phyloP scores from a whole-genome alignment of 2,888 invertebrate genomes.

The Choreutis nemorana region DNA sequence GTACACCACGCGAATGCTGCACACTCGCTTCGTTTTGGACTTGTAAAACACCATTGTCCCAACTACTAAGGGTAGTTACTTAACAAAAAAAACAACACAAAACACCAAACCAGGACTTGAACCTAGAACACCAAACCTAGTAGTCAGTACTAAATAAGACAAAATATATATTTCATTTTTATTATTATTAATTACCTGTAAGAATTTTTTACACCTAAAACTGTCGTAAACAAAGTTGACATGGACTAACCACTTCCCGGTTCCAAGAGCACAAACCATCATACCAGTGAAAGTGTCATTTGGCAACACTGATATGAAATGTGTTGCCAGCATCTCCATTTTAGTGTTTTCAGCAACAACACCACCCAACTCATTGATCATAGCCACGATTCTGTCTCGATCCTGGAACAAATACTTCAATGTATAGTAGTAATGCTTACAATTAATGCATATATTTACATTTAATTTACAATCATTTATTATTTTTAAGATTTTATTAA shows the following conservation, averaged over 20 bases:
- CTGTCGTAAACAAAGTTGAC: conserved; percentile 53
- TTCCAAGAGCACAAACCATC: conserved; percentile 57
- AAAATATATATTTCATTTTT: no score
- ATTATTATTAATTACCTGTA: no score
- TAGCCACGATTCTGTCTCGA: conserved; percentile 42
- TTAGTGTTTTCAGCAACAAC: conserved; percentile 58
- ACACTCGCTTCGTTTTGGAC: no score
- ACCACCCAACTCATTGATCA: conserved; percentile 52
- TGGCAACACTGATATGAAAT: conserved; percentile 48
- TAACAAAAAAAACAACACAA: no score
- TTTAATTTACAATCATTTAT: no score
- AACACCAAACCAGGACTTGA: no score
- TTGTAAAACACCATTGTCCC: no score
- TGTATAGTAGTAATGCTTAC: not conserved
- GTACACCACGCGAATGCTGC: no score
- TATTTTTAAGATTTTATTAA: not conserved
- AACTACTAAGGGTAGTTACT: no score
- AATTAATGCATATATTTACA: not conserved
- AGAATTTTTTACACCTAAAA: conserved; percentile 50
- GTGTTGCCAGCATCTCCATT: conserved; percentile 59
- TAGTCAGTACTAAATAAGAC: no score
- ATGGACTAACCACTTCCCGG: conserved; percentile 53
- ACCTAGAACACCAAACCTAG: no score
- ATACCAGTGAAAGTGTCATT: conserved; percentile 52
- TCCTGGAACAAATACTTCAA: conserved; percentile 23